These are phyloP conservation scores for Bursaphelenchus mucronatus DNA, from an alignment of 1,140 invertebrate species.

Conservation along the genomic window DNA sequence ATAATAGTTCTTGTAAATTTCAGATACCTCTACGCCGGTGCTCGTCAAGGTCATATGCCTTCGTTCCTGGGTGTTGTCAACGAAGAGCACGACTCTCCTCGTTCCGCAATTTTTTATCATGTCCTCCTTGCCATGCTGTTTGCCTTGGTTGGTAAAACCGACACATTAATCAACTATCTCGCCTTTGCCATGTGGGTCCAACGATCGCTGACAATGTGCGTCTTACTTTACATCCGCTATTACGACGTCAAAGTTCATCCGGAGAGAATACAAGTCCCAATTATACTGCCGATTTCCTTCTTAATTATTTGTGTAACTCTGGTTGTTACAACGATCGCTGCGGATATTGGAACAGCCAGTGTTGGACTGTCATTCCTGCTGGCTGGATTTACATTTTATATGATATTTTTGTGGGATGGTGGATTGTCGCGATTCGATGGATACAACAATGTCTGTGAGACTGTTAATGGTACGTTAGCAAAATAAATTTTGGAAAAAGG, in stretches of 20 bases:
- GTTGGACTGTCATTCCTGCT: conserved; percentile 13
- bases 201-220: conserved; percentile 41
- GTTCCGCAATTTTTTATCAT: conserved; percentile 30
- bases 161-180: conserved; percentile 37
- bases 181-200: conserved; percentile 42
- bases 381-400: conserved; percentile 15
- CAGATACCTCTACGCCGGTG: conserved; percentile 53
- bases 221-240: conserved; percentile 41
- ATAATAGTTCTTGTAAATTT: too few relatives aligned
- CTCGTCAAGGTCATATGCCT: conserved; percentile 49
- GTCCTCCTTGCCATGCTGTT: conserved; percentile 33
- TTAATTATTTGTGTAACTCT: conserved; percentile 33
- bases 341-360: conserved; percentile 32
- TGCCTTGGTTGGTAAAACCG: conserved; percentile 35
- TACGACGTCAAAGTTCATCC: conserved; percentile 34
- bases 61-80: conserved; percentile 45
- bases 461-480: conserved; percentile 4
- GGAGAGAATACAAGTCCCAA: conserved; percentile 37
- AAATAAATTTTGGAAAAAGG: background rate
- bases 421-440: background rate
- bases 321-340: conserved; percentile 32
- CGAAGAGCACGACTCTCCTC: conserved; percentile 32
- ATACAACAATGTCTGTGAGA: background rate
- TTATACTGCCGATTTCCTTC: conserved; percentile 43
- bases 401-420: conserved; percentile 16